Base-by-base conservation (phyloP, 1,140 invertebrate genomes). In the Paracyclopina nana region DNA sequence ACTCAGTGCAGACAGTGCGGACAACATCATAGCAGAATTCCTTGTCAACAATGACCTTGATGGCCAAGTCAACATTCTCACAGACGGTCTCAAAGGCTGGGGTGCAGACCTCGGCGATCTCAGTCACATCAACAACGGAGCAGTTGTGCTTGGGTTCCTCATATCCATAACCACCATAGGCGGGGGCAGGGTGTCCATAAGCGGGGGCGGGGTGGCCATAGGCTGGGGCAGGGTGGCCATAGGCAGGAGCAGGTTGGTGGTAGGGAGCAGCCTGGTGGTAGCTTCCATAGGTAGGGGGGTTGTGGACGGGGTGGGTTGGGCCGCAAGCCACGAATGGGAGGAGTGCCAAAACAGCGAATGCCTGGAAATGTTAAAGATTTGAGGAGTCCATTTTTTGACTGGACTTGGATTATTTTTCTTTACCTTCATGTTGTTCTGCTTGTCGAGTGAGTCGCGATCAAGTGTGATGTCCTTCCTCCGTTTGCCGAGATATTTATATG, bases 101-200 rank as follows among this genome's bases (percentile, higher is more conserved):
- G 4, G 50, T 52, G 22, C 50, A 52, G 8, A 52, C 20, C 16
- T 52, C 50, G 5, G 50, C 50, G 8, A 40, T 27, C 27, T 52
- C 50, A 46, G 34, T 14, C 18, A 44, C 50, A 45, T 52, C 50
- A 11, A 24, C 30, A 18, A 52, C 50, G 24, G 50, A 3, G 50
- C 50, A 52, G 50, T 52, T 52, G 25, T 52, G 50, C 22, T 52
- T 52, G 50, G 50, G 50, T 14, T 46, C 16, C 20, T 52, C 50
- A 26, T 52, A 52, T 6, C 38, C 38, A 25, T 52, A 38, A 12
- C 40, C 40, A 12, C 40, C 40, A 22, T 42, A 42, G 6, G 46
- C 4, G 46, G 27, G 46, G 12, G 38, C 3, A 25, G 34, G 20
- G 14, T 52, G 50, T 20, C 18, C 26, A 18, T 52, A 52, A 8